phyloP scores from a whole-genome alignment of 1,140 invertebrate species.

The Macrocentrus cingulum region DNA sequence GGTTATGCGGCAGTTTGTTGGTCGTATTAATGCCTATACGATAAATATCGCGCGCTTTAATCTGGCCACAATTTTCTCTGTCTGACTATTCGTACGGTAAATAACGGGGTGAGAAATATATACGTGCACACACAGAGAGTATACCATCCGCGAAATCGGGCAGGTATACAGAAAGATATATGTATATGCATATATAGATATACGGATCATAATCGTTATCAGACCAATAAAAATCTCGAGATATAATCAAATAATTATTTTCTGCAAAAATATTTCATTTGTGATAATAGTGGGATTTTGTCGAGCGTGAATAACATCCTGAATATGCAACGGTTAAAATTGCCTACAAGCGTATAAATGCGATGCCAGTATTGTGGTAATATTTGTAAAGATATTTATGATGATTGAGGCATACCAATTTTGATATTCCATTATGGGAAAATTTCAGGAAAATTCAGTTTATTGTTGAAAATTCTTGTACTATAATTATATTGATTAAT shows the following conservation, averaged over 20 bases:
- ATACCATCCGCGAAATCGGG: slow-evolving; percentile 1
- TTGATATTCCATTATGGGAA: too few species aligned
- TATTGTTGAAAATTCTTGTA: too few species aligned
- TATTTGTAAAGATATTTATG: too few species aligned
- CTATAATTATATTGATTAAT: too few species aligned
- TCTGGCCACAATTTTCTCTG: slow-evolving; percentile 31
- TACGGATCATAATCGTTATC: slow-evolving; percentile 6
- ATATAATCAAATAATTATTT: not conserved
- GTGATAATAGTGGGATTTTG: not conserved
- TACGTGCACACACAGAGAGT: too few species aligned
- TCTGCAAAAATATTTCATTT: slow-evolving; percentile 6
- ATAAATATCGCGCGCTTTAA: slow-evolving; percentile 26
- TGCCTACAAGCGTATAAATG: not conserved
- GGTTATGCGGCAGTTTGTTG: not conserved
- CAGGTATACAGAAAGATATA: too few species aligned
- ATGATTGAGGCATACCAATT: too few species aligned
- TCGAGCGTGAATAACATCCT: not conserved
- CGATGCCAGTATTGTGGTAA: too few species aligned
- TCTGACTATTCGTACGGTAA: slow-evolving; percentile 9
- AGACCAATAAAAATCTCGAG: slow-evolving; percentile 3
- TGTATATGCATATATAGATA: too few species aligned
- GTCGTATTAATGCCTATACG: slow-evolving; percentile 9
- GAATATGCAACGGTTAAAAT: not conserved
- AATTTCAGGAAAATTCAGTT: too few species aligned
- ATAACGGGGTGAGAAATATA: slow-evolving; percentile 7